A percentile compares a stretch with the other conserved stretches of the same genome.
phyloP scores from a whole-genome alignment of 2,888 invertebrate species.

The Drosophila tanythrix region DNA sequence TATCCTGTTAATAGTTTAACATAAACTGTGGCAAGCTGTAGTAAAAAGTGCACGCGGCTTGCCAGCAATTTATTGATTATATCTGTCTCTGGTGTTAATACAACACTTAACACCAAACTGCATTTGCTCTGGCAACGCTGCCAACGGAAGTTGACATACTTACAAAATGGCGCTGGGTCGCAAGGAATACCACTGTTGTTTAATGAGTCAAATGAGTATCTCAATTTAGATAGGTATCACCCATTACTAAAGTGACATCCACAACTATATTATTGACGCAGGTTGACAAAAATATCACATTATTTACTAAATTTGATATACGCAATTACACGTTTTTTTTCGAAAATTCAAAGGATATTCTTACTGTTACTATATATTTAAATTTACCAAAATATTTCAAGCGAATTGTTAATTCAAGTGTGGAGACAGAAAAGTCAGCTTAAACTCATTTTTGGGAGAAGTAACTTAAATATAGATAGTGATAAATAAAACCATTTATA shows the following conservation, averaged over 20 bases:
- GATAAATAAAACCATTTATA: neutral
- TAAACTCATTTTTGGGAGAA: neutral
- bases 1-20: conserved; percentile 80
- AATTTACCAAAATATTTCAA: neutral
- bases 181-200: conserved; percentile 1
- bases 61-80: conserved; percentile 69
- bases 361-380: too few species aligned
- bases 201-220: conserved; percentile 7
- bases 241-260: neutral
- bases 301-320: too few species aligned
- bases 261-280: neutral
- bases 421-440: neutral
- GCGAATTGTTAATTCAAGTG: too few species aligned
- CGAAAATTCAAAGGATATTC: too few species aligned
- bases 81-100: conserved; percentile 21
- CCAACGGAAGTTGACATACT: conserved; percentile 70
- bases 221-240: neutral
- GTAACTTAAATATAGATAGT: neutral
- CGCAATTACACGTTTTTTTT: too few species aligned
- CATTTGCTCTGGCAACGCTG: conserved; percentile 23
- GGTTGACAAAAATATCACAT: neutral
- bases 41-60: conserved; percentile 63
- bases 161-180: conserved; percentile 36
- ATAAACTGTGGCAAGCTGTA: conserved; percentile 80
- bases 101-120: conserved; percentile 44